A percentile compares a stretch with the other conserved stretches of the same genome.
Conservation (phyloP, 2,888 invertebrate genomes). For the Thymelicus sylvestris region DNA sequence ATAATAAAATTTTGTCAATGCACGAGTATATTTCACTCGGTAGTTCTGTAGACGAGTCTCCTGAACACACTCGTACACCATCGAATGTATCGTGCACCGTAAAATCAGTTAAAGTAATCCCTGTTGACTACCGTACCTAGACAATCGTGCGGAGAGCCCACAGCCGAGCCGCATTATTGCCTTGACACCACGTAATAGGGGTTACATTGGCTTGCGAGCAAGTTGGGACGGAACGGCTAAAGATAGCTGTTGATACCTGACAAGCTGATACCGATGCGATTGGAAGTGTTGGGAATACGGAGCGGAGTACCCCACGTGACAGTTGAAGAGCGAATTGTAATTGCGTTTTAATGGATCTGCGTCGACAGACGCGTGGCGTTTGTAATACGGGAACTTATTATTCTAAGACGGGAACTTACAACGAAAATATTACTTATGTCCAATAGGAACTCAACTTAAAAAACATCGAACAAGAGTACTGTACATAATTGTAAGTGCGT, state of each 20-base stretch:
- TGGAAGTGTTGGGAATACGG: conserved; percentile 21
- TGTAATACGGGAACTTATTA: conserved; percentile 2
- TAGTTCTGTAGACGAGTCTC: neutral
- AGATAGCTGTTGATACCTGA: conserved; percentile 18
- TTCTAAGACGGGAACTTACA: neutral
- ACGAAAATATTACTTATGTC: no score
- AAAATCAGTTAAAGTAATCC: conserved; percentile 19
- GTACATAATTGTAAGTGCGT: no score
- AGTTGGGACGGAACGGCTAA: no score
- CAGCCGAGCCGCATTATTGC: neutral
- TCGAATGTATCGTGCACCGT: neutral
- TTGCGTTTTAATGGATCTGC: conserved; percentile 21
- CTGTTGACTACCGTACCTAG: neutral
- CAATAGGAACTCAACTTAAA: no score
- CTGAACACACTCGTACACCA: no score
- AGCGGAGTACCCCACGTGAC: conserved; percentile 4
- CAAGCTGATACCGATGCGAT: conserved; percentile 28
- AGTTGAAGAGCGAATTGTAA: conserved; percentile 15
- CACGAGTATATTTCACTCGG: no score
- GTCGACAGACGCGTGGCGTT: neutral
- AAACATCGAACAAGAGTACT: no score
- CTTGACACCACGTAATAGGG: neutral
- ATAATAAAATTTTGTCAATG: no score
- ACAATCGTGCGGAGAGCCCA: neutral
- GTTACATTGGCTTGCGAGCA: neutral